These are phyloP conservation scores for Sebastes wilsoni DNA, from an alignment of 2,797 vertebrate species.

Conservation along the genomic window DNA sequence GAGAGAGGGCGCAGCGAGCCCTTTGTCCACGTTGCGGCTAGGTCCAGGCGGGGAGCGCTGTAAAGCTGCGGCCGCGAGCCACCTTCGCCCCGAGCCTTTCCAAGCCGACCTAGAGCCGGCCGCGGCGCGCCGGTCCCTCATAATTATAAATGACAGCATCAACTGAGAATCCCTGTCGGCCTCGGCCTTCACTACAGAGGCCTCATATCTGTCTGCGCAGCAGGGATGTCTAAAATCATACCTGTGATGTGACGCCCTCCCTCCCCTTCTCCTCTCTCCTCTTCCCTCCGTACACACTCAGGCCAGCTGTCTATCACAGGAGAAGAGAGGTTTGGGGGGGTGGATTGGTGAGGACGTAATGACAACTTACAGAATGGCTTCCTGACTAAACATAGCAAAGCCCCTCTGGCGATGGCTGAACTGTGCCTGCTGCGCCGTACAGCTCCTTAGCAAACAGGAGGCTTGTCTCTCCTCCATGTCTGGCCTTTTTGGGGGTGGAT, in stretches of 20 bases:
- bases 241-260: not conserved
- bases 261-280: not conserved
- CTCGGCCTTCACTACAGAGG: not conserved
- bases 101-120: too few relatives aligned
- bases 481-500: not conserved
- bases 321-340: not conserved
- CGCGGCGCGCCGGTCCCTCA: too few relatives aligned
- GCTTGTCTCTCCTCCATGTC: conserved; percentile 9
- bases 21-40: too few relatives aligned
- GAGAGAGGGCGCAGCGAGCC: too few relatives aligned
- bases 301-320: conserved; percentile 37
- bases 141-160: too few relatives aligned
- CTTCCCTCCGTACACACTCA: not conserved
- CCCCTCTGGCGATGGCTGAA: conserved; percentile 48
- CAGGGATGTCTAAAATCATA: conserved; percentile 10
- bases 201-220: not conserved
- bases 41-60: too few relatives aligned
- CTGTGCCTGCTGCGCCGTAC: conserved; percentile 34
- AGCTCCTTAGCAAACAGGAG: conserved; percentile 36
- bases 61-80: too few relatives aligned
- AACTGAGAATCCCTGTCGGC: not conserved
- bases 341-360: not conserved
- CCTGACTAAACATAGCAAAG: conserved; percentile 58
- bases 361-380: conserved; percentile 39
- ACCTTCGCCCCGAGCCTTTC: too few relatives aligned